A percentile compares a stretch with the other conserved stretches of the same genome.
Evolutionary conservation across 2,888 invertebrate species (phyloP).

Genomic region (Troglohyphantes excavatus): DNA sequence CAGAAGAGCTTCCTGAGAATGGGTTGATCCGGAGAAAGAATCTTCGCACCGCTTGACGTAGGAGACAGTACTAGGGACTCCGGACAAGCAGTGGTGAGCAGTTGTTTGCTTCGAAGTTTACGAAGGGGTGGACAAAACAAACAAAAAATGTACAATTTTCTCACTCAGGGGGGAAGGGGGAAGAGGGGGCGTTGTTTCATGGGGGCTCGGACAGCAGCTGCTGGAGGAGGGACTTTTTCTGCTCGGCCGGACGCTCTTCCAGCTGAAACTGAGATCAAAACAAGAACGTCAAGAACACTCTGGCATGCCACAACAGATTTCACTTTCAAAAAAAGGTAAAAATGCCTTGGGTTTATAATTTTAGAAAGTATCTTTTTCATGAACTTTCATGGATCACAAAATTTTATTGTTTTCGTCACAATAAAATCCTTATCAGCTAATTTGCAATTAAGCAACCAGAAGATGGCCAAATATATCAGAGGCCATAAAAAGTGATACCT

Average conservation of each 20-base stretch:
- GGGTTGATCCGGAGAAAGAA: slow-evolving; percentile 31
- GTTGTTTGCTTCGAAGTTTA: slow-evolving; percentile 20
- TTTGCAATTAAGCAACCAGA: too few species aligned
- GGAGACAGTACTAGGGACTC: too few species aligned
- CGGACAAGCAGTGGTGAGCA: background rate
- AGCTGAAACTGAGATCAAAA: slow-evolving; percentile 56
- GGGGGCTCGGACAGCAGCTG: slow-evolving; percentile 89
- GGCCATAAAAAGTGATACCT: too few species aligned
- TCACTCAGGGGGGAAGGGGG: background rate
- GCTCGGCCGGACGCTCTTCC: slow-evolving; percentile 88
- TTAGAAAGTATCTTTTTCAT: background rate
- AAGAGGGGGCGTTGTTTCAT: slow-evolving; percentile 55
- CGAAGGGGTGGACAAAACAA: background rate
- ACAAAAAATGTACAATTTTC: slow-evolving; percentile 31
- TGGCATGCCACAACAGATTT: background rate
- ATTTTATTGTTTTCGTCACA: too few species aligned
- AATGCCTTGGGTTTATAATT: background rate
- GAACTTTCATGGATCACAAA: too few species aligned
- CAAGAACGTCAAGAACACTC: too few species aligned
- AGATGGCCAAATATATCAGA: too few species aligned
- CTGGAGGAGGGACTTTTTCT: slow-evolving; percentile 91
- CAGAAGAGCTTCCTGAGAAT: slow-evolving; percentile 77
- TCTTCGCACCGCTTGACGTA: background rate
- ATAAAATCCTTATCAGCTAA: too few species aligned
- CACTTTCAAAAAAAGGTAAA: background rate